Base-by-base conservation (phyloP, 2,888 invertebrate species). In the Pheosia tremula region DNA sequence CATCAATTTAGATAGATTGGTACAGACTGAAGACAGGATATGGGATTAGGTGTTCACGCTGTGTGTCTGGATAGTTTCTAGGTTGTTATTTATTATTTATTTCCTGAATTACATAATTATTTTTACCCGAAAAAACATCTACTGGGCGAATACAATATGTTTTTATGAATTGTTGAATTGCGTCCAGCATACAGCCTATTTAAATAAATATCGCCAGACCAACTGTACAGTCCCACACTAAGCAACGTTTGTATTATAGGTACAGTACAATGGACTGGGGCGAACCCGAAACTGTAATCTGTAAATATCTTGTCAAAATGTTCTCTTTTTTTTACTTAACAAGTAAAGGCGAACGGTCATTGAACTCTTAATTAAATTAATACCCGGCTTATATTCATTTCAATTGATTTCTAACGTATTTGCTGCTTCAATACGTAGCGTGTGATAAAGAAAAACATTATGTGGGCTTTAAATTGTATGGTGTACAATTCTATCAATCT, bases 1-100 rank as follows among this genome's bases (percentile, higher is more conserved):
- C 75, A 72, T 79, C 84, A 85, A 84, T 86, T 89, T 84, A 79
- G 71, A 62, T 83, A 84, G 83, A 89, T 89, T 88, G 85, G 70
- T 66, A 67, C 77, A 53, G 76, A 68, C 80, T 80, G 82, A 81
- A 79, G 81, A 79, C 88, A 86, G 89, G 89, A 90, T 86, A 81
- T 68, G 74, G 74, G 83, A 82, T 82, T 83, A 84, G 79, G 80
- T 80, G 83, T 75, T 76, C 81, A 80, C 72, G 75, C 63, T 66
- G 61, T 62, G 56, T 66, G 55, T 61, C 59, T 58, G 24, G 24
- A 8, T n/a, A 47, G n/a, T 47, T n/a, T 58, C 56, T 53, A 37
- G 47, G 11, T 47, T n/a, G 1, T 43, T 8, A 39, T 39, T 7
- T 6, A 0, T 5, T 3, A 39, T 43, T 43, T 43, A 9, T 4